Base-by-base conservation (phyloP, 1,140 invertebrate species). In the Cepaea nemoralis region DNA sequence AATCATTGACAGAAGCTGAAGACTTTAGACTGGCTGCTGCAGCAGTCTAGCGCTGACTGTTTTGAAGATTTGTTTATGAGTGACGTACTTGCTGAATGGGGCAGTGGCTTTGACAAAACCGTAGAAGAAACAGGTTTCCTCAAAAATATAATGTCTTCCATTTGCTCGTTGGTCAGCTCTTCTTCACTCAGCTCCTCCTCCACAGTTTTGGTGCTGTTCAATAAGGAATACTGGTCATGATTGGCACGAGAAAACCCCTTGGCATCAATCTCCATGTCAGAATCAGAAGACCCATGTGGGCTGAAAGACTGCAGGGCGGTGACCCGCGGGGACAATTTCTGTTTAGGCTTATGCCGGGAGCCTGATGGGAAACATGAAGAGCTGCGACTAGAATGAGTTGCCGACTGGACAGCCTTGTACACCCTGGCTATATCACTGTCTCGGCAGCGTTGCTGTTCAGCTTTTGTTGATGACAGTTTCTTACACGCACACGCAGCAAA, bases 151-250 rank as follows among this genome's bases (percentile, higher is more conserved):
- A 80, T 80, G 33, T 70, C 78, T 27, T 80, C 78, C 78, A 80
- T 80, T 59, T 80, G 78, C 37, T 80, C 78, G 37, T 71, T 73
- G 5, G 78, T 80, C 5, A 80, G 39, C 31, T 80, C 78, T 39
- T 80, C 78, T 35, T 80, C 78, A 39, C 78, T 80, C 1, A 80
- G 69, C 33, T 80, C 78, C 48, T 80, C 78, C 48, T 80, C 78
- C 27, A 80, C 78, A 71, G 78, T 80, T 73, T 80, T 80, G 14
- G 78, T 71, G 45, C 69, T 80, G 67, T 55, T 37, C 0, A 78
- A 40, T 16, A 78, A 22, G 2, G 77, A 69, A 5, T 67, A 69
- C 39, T 42, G 33, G 31, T 48, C 55, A 55, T 77, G 31, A 77
- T 22, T 16, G 12, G 14, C 14, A 27, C 75, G 35, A 24, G 59